Evolutionary conservation across 2,113 vertebrate species (phyloP), one percentile per base, ranked within the genome.

Genomic region (Cyanoderma ruficeps): DNA sequence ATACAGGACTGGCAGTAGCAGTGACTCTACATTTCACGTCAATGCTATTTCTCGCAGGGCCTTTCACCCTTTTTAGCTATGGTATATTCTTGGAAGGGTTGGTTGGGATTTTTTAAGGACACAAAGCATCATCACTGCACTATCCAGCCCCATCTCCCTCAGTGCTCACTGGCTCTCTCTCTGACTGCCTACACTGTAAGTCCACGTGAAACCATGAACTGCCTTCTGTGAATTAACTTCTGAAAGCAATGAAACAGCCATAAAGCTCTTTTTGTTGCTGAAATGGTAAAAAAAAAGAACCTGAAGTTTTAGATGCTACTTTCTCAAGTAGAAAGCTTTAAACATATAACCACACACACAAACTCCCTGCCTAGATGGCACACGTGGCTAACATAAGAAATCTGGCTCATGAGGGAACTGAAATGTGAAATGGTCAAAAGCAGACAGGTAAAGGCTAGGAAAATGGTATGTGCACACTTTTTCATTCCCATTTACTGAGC

Each of bases 311-410:
- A 90, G 21, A 78, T 65, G 52, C 5, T 63, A 33, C 80, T 86
- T 86, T 80, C 39, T 17, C 8, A 81, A 75, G 30, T 12, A 90
- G 64, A 80, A 93, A 78, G 23, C 41, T 75, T 86, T 50, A 70
- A 83, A 49, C 18, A 35, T 9, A 42, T 7, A 68, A 41, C 18
- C 6, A 39, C 2, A 4, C 24, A 44, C 0, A 1, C 20, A 57
- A 53, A 72, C 37, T 88, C 63, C 59, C 25, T 3, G 2, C 50
- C 37, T 71, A 59, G 67, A 63, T 59, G 75, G 39, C 35, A 74
- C 17, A 61, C 14, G 3, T 21, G 41, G 50, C 17, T 86, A 67
- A 52, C 39, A 47, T 3, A 52, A 88, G 79, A 39, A 83, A 67
- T 42, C 28, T 31, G 35, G 20, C 44, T 88, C 2, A 7, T 44